A percentile compares a stretch with the other conserved stretches of the same genome.
Evolutionary conservation across 2,888 invertebrate genomes (phyloP).

Genomic region (Rhogogaster chlorosoma): DNA sequence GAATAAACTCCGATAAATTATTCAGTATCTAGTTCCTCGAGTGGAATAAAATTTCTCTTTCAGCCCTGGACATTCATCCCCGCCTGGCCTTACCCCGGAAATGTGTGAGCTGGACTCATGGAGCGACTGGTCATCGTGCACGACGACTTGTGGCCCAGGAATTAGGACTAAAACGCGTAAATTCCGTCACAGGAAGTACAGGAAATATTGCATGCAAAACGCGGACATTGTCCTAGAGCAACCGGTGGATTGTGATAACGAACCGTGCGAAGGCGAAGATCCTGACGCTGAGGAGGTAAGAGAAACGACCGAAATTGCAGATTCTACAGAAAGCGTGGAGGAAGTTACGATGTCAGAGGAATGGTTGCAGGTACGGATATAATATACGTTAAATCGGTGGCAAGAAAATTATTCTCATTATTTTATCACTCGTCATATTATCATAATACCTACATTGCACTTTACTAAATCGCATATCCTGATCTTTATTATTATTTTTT

Average conservation of each 20-base stretch:
- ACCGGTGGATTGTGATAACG: conserved; percentile 66
- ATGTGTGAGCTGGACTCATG: conserved; percentile 87
- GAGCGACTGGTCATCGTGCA: conserved; percentile 90
- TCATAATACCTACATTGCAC: neutral
- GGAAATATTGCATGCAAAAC: conserved; percentile 68
- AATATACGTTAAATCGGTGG: neutral
- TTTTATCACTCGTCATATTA: conserved; percentile 1
- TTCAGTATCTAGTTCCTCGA: neutral
- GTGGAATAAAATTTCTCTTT: neutral
- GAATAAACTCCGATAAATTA: conserved; percentile 9
- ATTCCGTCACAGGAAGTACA: conserved; percentile 80
- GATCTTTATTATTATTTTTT: neutral
- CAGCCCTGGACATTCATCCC: conserved; percentile 13
- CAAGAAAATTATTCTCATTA: neutral
- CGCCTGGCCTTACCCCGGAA: conserved; percentile 67
- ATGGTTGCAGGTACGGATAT: conserved; percentile 69
- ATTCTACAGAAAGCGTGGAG: conserved; percentile 15
- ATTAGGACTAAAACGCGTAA: conserved; percentile 87
- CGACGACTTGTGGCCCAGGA: conserved; percentile 93
- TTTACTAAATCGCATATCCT: neutral
- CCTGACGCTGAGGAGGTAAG: conserved; percentile 77
- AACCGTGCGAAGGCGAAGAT: conserved; percentile 64
- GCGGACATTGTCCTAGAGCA: conserved; percentile 66
- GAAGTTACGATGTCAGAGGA: conserved; percentile 65
- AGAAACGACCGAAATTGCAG: conserved; percentile 23